Base-by-base conservation (phyloP, 2,113 vertebrate genomes). In the Pseudopodoces humilis region DNA sequence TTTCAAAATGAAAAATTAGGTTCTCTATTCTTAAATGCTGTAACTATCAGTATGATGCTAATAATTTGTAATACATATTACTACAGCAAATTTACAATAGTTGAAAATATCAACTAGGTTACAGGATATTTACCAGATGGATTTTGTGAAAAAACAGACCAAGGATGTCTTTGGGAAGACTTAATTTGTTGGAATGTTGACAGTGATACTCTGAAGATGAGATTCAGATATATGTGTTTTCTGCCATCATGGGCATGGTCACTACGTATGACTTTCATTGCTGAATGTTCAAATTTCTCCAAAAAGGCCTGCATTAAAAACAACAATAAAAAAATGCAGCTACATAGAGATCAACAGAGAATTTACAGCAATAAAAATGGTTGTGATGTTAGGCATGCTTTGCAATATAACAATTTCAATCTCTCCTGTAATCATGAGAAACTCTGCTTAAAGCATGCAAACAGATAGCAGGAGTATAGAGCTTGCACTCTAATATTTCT, bases 31-130 rank as follows among this genome's bases (percentile, higher is more conserved):
- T 96, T 96, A 84, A 89, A n/a, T 94, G 10, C 22, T 92, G 6
- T 91, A 67, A 85, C 63, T 90, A 82, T 70, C 79, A 49, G 39
- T 86, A 68, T 58, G 52, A 92, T 72, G 86, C 71, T 83, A 90
- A 64, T 93, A 72, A 94, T 86, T 88, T 74, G 52, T 80, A 80
- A 90, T 80, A 79, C 78, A 25, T 70, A 60, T 90, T 88, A 75
- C 55, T 93, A 75, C 18, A 75, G 39, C 85, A 67, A 96, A 96
- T 95, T 95, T 95, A 67, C 79, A 95, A n/a, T 31, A 74, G 23
- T 41, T 95, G 62, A 74, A 97, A 97, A 86, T 90, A 27, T 95
- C 53, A 52, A 1, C 86, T 87, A 89, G 37, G 46, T 65, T 87
- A 67, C 43, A 88, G 11, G 10, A 27, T 87, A 88, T 83, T 81